A percentile compares a stretch with the other conserved stretches of the same genome.
Conservation (phyloP, 1,140 invertebrate genomes). For the Pseudomyrmex flavicornis region DNA sequence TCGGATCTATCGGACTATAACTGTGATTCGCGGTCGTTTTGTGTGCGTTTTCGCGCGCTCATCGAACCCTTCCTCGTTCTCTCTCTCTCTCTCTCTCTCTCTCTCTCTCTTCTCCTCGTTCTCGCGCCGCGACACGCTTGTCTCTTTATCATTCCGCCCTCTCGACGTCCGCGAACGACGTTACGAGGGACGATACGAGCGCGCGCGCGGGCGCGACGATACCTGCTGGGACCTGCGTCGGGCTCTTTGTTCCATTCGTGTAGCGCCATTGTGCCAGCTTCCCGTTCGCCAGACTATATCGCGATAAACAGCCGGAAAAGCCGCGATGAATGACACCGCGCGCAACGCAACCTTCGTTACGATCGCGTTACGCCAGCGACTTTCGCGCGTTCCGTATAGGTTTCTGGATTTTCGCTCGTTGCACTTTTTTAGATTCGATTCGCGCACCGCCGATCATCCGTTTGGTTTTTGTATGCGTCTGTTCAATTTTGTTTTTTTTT, state of each 20-base stretch:
- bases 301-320: constrained; percentile 76
- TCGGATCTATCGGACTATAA: constrained; percentile 72
- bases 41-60: constrained; percentile 37
- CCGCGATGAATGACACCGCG: constrained; percentile 70
- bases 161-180: constrained; percentile 66
- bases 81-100: neutral
- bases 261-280: constrained; percentile 73
- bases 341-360: constrained; percentile 48
- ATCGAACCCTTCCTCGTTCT: constrained; percentile 60
- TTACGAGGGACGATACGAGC: constrained; percentile 69
- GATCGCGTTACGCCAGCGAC: constrained; percentile 37
- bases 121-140: constrained; percentile 13
- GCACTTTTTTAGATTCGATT: constrained; percentile 47
- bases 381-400: constrained; percentile 39
- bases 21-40: constrained; percentile 47
- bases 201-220: constrained; percentile 47
- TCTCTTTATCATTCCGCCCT: constrained; percentile 71
- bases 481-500: constrained; percentile 1
- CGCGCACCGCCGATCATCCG: constrained; percentile 32
- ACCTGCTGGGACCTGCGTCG: constrained; percentile 63
- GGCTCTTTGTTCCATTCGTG: constrained; percentile 62
- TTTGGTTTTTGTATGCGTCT: neutral
- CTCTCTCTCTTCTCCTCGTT: constrained; percentile 10
- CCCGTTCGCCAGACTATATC: constrained; percentile 74
- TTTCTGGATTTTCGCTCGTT: constrained; percentile 39